A percentile compares a stretch with the other conserved stretches of the same genome.
phyloP scores from a whole-genome alignment of 2,797 vertebrate genomes.

The Babyrousa celebensis region DNA sequence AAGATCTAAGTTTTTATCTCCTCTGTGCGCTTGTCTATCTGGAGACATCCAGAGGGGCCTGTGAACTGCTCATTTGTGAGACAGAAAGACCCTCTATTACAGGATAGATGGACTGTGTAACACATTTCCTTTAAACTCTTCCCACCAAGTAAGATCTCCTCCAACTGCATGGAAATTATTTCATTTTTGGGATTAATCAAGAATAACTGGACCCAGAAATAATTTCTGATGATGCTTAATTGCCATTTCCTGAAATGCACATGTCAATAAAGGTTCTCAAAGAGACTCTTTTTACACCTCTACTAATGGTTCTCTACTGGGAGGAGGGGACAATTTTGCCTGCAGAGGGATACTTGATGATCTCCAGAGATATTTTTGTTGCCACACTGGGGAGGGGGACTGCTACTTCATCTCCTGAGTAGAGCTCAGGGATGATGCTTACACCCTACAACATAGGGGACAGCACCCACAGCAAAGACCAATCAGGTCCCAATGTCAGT shows the following conservation, averaged over 20 bases:
- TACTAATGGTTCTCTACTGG: background rate
- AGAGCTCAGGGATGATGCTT: background rate
- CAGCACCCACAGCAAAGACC: background rate
- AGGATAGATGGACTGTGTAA: background rate
- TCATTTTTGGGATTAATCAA: background rate
- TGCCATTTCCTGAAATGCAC: slow-evolving; percentile 46
- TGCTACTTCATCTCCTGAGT: background rate
- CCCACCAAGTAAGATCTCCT: background rate
- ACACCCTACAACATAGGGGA: background rate
- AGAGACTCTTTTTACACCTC: background rate
- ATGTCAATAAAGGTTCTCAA: slow-evolving; percentile 29
- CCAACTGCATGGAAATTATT: background rate
- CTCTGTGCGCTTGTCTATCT: background rate
- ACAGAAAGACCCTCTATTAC: background rate
- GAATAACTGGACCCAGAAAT: background rate
- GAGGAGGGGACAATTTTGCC: background rate
- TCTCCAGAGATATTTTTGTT: background rate
- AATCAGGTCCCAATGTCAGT: background rate
- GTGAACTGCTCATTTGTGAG: background rate
- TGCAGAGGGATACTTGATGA: background rate
- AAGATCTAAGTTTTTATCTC: background rate
- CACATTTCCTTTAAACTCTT: background rate
- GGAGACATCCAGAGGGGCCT: background rate
- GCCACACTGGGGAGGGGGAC: background rate
- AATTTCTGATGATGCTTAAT: background rate